Base-by-base conservation (phyloP, 2,888 invertebrate species). In the Pammene aurita region DNA sequence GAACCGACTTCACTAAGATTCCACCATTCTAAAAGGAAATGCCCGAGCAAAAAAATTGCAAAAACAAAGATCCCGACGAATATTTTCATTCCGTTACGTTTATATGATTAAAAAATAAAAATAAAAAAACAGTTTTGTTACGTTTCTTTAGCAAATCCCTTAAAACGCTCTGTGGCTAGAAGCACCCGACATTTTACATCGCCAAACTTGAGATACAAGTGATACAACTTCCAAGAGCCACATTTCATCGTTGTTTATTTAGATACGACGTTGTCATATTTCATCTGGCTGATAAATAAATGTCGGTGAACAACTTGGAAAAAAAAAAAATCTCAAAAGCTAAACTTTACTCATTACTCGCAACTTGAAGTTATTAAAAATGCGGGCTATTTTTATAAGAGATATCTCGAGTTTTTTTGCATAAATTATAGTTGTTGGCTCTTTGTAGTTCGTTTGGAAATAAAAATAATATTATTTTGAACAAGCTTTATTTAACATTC, bases 321-420 rank as follows among this genome's bases (percentile, higher is more conserved):
- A 63, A 55, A 55, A 54, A 67, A 67, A 67, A 67, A 75, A 76
- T 78, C 77, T 79, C 78, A 74, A 75, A 56, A 61, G 48, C 54
- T 46, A 61, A 68, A 68, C 68, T 68, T 68, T 64, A 50, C 68
- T 68, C 68, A 68, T 68, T 68, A 63, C 67, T 67, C 56, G n/a
- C 4, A 50, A 63, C 57, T 64, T 50, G 50, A 57, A 67, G 57
- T 64, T 64, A 52, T 56, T 68, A 62, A 62, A 62, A 62, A 52
- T 50, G 50, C 62, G 50, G 41, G 63, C 57, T 44, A 42, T 63
- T 58, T 68, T 68, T 68, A 35, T 58, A 14, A 57, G 50, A 50
- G 44, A 63, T 63, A 62, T 56, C 48, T 50, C 56, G 50, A 48
- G 50, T 67, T 67, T 26, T 26, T 56, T 57, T 50, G 62, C 35